Conservation (phyloP, 2,113 vertebrate species). For the Tragelaphus imberbis region DNA sequence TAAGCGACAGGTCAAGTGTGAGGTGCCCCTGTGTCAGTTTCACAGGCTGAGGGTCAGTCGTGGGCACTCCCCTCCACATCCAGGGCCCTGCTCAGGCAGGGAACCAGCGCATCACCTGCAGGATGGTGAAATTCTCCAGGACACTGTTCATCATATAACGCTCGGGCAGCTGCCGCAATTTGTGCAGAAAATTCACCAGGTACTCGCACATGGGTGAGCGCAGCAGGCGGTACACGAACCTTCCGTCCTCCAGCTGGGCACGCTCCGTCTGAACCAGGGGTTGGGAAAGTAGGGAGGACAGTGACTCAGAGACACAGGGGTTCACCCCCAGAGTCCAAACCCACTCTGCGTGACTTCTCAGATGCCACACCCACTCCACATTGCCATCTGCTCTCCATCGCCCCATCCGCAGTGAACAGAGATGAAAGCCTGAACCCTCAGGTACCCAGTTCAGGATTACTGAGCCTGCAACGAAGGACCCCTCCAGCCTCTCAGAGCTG, state of each 20-base stretch:
- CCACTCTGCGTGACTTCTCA: not conserved
- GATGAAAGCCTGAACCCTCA: not conserved
- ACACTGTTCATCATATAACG: conserved; percentile 77
- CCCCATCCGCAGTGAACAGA: not conserved
- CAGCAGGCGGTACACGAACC: conserved; percentile 77
- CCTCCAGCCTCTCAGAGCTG: not conserved
- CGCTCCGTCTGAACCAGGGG: conserved; percentile 70
- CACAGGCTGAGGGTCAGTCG: not conserved
- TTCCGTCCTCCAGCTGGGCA: conserved; percentile 75
- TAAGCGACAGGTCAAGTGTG: not conserved
- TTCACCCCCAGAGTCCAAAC: not conserved
- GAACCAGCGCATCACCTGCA: conserved; percentile 66
- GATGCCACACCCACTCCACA: not conserved
- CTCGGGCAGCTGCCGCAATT: conserved; percentile 77
- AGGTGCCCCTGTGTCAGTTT: not conserved
- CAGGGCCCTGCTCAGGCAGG: not conserved
- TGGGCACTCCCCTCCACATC: not conserved
- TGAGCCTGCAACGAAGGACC: not conserved
- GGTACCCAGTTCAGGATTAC: not conserved
- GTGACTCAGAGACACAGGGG: not conserved
- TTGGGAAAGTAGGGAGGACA: not conserved
- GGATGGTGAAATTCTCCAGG: conserved; percentile 81
- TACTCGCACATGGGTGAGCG: conserved; percentile 82
- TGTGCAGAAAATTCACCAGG: conserved; percentile 80
- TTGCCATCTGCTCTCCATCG: not conserved